A percentile compares a stretch with the other conserved stretches of the same genome.
Evolutionary conservation across 2,797 vertebrate genomes (phyloP).

Genomic region (Hypotaenidia philippensis): DNA sequence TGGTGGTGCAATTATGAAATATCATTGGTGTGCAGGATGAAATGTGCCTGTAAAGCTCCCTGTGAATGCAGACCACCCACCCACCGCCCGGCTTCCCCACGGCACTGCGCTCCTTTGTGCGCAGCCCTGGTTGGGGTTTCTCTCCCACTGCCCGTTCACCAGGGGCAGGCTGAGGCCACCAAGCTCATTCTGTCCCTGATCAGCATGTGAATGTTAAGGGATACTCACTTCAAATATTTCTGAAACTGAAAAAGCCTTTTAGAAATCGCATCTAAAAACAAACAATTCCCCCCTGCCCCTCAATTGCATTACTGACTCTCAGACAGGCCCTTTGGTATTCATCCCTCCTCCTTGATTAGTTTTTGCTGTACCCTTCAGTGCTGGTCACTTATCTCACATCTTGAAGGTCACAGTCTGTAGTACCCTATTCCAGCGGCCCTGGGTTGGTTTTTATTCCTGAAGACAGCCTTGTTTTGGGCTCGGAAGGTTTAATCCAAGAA

Average conservation of each 20-base stretch:
- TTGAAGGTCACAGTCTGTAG: constrained; percentile 51
- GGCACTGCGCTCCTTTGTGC: constrained; percentile 30
- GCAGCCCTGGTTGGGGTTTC: not conserved
- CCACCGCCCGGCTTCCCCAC: not conserved
- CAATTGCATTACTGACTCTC: not conserved
- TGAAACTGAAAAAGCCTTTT: constrained; percentile 63
- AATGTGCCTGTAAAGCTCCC: constrained; percentile 26
- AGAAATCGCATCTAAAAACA: constrained; percentile 67
- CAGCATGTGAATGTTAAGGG: constrained; percentile 53
- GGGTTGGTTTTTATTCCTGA: constrained; percentile 51
- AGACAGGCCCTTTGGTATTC: constrained; percentile 37
- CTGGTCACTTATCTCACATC: constrained; percentile 50
- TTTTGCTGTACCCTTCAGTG: constrained; percentile 16
- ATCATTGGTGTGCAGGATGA: constrained; percentile 14
- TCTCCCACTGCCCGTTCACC: not conserved
- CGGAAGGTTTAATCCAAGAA: constrained; percentile 70
- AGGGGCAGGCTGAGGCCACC: constrained; percentile 38
- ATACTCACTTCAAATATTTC: constrained; percentile 65
- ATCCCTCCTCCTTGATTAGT: constrained; percentile 16
- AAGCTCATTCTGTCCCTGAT: constrained; percentile 43
- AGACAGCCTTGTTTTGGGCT: constrained; percentile 63
- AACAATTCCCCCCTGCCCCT: constrained; percentile 28
- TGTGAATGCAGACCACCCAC: constrained; percentile 67
- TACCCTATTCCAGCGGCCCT: not conserved
- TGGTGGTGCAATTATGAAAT: constrained; percentile 10